Percentiles rank a stretch among this genome's conserved stretches.
Evolutionary conservation across 2,113 vertebrate genomes (phyloP).

Genomic region (Chauna torquata): DNA sequence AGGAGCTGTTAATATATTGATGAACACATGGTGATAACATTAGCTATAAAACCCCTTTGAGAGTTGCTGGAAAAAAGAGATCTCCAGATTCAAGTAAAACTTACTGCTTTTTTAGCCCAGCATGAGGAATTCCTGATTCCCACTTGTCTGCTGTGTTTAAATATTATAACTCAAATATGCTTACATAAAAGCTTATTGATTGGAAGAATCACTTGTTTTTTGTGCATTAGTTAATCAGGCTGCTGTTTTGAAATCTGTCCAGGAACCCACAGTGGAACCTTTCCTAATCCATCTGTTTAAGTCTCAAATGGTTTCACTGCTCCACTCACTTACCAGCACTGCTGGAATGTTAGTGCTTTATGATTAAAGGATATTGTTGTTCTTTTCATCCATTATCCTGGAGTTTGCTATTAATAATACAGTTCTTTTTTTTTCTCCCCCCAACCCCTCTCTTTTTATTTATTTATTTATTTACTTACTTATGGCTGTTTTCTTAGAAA

Average conservation of each 20-base stretch:
- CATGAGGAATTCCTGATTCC: constrained; percentile 46
- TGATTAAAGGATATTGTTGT: constrained; percentile 74
- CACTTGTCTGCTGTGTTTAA: constrained; percentile 61
- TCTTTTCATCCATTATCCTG: constrained; percentile 73
- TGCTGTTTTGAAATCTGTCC: constrained; percentile 73
- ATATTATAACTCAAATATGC: constrained; percentile 68
- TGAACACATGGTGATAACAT: constrained; percentile 15
- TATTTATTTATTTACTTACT: too few species aligned
- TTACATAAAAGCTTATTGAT: constrained; percentile 71
- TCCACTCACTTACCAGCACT: constrained; percentile 64
- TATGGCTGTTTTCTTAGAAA: background rate
- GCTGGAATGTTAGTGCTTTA: constrained; percentile 72
- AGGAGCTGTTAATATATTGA: constrained; percentile 18
- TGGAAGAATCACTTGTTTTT: constrained; percentile 71
- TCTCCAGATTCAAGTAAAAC: constrained; percentile 8
- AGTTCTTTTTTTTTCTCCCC: background rate
- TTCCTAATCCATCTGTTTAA: constrained; percentile 76
- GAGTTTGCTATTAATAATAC: constrained; percentile 72
- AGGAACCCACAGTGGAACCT: constrained; percentile 69
- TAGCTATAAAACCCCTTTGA: background rate
- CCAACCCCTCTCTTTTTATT: too few species aligned
- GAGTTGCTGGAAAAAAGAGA: background rate
- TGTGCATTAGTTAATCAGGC: constrained; percentile 75
- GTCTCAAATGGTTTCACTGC: constrained; percentile 72
- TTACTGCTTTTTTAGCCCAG: constrained; percentile 52